Evolutionary conservation across 2,888 invertebrate genomes (phyloP), one percentile per base, ranked within the genome.

Genomic region (Patella ulyssiponensis): DNA sequence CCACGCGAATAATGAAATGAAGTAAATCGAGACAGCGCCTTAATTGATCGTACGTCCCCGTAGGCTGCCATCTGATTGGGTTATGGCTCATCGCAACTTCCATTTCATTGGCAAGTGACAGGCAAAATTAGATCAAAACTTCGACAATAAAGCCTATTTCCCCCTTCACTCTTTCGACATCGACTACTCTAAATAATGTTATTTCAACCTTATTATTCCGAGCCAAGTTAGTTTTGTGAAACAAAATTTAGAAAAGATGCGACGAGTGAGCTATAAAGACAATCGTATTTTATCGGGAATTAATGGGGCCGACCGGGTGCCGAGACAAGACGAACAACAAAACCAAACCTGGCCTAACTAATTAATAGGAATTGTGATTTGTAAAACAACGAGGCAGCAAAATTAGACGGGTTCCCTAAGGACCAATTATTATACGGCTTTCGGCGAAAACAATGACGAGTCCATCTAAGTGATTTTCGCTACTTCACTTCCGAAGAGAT

Each of bases 31-130:
- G 78, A 78, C 76, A 75, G 74, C 74, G 76, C 69, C 54, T 75
- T 78, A 80, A 80, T 80, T 78, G 80, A 80, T 76, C 74, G 80
- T 71, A 74, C 76, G 76, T 76, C 76, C 80, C 80, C 80, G 74
- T 73, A 76, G 80, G 80, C 76, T 75, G 75, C 58, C 69, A 64
- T 27, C 76, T 76, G 76, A 80, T 78, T 78, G 80, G 78, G 78
- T 75, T 78, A 76, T 73, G 72, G 73, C 58, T 64, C 58, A 54
- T 72, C 69, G 73, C 72, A 58, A 73, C 78, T 74, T 76, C 53
- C 73, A 74, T 72, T 76, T 77, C 76, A 76, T 78, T 80, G 77
- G 76, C 76, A 77, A 78, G 78, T 76, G 80, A 80, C 80, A 80
- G 76, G 76, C 77, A 76, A 78, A 79, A 80, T 80, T 78, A 80